These are phyloP conservation scores for human (Homo sapiens) DNA, from an alignment of 2,113 vertebrate species.

Conservation along the genomic window GRCh38 chr14:97213501-97214000, in stretches of 20 bases:
- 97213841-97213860: accelerated
- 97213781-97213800: accelerated
- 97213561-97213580: neutral
- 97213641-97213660: neutral
- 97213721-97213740: accelerated
- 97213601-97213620: neutral
- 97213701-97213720: neutral
- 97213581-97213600: neutral
- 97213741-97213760: neutral
- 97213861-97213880: neutral
- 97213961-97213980: neutral
- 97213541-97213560: accelerated
- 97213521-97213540: accelerated
- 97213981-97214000: neutral
- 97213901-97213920: neutral
- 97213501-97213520: neutral
- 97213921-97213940: neutral
- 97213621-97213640: neutral
- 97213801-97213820: neutral
- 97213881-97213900: neutral
- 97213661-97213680: neutral
- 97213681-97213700: neutral
- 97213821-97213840: neutral
- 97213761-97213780: accelerated
- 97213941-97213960: neutral